Evolutionary conservation across 92 coral and sea anemone species (phyloP).

Genomic region (Porites divaricata): DNA sequence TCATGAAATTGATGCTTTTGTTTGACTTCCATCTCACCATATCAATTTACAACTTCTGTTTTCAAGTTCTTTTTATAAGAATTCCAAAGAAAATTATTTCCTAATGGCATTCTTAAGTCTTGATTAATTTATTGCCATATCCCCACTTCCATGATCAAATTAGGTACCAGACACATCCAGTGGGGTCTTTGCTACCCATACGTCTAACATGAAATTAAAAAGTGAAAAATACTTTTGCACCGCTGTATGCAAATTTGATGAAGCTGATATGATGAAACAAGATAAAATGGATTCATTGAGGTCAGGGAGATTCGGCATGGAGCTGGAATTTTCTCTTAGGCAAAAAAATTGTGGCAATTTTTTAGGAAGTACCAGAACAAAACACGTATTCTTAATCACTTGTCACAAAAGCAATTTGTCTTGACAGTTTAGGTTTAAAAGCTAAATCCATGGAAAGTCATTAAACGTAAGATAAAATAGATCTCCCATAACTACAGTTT

Average conservation of each 20-base stretch:
- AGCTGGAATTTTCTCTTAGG: neutral
- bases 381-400: too few species aligned
- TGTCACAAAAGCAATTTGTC: too few species aligned
- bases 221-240: slow-evolving; percentile 1
- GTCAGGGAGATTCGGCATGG: neutral
- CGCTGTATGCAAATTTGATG: slow-evolving; percentile 9
- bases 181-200: neutral
- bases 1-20: too few species aligned
- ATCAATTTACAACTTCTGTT: too few species aligned
- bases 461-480: too few species aligned
- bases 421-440: too few species aligned
- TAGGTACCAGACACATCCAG: neutral
- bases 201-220: neutral
- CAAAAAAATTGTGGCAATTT: neutral
- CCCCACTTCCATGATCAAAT: neutral
- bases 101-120: too few species aligned
- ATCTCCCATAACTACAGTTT: too few species aligned
- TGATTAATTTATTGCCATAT: neutral
- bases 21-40: too few species aligned
- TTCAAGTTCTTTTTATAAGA: too few species aligned
- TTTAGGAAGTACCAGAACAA: neutral
- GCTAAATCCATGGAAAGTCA: too few species aligned
- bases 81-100: neutral
- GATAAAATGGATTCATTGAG: slow-evolving; percentile 19
- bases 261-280: slow-evolving; percentile 3